Conservation (phyloP, 2,113 vertebrate genomes). For the Noturus placidus region DNA sequence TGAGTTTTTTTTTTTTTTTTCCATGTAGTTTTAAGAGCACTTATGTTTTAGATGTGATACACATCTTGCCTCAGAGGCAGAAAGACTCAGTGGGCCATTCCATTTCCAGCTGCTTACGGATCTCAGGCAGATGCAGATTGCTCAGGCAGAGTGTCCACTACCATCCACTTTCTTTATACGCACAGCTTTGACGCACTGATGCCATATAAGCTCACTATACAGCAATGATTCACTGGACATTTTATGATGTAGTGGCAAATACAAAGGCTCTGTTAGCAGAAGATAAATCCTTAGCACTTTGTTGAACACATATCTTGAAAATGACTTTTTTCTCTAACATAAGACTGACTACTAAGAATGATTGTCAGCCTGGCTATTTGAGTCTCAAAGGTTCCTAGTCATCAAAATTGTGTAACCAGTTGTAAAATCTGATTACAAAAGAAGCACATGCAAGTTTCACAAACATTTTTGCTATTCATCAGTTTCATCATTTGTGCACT, state of each 20-base stretch:
- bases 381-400: not conserved
- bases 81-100: constrained; percentile 41
- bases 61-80: constrained; percentile 19
- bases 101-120: constrained; percentile 41
- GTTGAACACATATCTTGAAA: constrained; percentile 6
- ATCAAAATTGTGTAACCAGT: not conserved
- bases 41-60: constrained; percentile 50
- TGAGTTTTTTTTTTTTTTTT: not conserved
- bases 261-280: not conserved
- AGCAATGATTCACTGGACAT: not conserved
- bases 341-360: not conserved
- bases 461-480: not conserved
- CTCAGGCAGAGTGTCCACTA: constrained; percentile 41
- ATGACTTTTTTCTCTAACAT: not conserved
- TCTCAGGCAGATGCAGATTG: constrained; percentile 32
- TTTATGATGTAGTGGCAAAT: not conserved
- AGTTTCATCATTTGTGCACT: not conserved
- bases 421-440: not conserved
- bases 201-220: not conserved
- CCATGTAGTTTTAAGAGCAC: constrained; percentile 17
- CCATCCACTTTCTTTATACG: constrained; percentile 18
- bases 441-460: not conserved
- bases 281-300: not conserved
- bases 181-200: constrained; percentile 5
- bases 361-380: not conserved